phyloP scores from a whole-genome alignment of 2,113 vertebrate species.

The Pterocles gutturalis region DNA sequence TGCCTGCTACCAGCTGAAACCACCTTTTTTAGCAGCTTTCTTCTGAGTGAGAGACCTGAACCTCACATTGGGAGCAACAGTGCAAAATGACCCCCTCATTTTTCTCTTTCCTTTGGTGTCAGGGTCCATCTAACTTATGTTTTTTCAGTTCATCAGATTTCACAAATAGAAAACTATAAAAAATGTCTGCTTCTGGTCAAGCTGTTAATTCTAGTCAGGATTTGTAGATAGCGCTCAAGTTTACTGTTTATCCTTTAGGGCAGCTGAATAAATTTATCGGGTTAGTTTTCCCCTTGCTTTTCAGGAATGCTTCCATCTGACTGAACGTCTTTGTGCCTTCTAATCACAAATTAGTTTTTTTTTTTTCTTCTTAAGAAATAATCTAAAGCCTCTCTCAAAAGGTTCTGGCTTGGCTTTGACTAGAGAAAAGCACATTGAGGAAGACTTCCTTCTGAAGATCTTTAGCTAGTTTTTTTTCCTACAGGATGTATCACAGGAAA shows the following conservation, averaged over 20 bases:
- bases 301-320: slow-evolving; percentile 43
- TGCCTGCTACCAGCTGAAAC: background rate
- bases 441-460: background rate
- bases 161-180: background rate
- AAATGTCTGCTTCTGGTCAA: background rate
- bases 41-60: background rate
- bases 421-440: background rate
- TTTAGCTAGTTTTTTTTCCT: background rate
- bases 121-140: background rate
- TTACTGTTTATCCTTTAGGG: slow-evolving; percentile 23
- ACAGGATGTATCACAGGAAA: background rate
- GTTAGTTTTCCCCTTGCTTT: background rate
- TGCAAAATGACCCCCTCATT: background rate
- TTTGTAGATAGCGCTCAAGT: background rate
- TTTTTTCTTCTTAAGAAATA: background rate
- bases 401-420: background rate
- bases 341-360: slow-evolving; percentile 33
- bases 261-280: background rate
- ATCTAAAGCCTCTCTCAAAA: background rate
- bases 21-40: background rate
- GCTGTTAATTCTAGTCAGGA: background rate
- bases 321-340: slow-evolving; percentile 24
- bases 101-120: background rate
- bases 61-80: background rate
- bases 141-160: background rate